These are phyloP conservation scores for Pelecanoides urinatrix DNA, from an alignment of 2,113 vertebrate genomes.

Conservation along the genomic window DNA sequence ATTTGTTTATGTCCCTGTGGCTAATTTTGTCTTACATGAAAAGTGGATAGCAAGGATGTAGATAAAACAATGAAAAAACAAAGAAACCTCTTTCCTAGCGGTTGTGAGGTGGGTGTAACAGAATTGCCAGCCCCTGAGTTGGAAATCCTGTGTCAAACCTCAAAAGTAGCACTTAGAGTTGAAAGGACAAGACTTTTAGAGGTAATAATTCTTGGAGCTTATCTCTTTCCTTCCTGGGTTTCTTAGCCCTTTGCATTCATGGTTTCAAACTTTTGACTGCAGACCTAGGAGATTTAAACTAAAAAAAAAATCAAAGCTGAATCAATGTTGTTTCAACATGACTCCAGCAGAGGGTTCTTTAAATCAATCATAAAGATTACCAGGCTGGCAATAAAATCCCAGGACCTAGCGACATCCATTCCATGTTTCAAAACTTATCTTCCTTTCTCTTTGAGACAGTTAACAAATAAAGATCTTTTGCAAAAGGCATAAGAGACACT, in stretches of 20 bases:
- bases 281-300: not conserved
- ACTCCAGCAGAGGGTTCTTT: not conserved
- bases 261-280: not conserved
- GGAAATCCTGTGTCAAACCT: not conserved
- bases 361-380: not conserved
- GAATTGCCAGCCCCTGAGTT: not conserved
- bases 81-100: not conserved
- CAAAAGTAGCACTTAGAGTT: not conserved
- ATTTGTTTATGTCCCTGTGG: not conserved
- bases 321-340: not conserved
- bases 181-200: not conserved
- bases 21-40: not conserved
- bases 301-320: not conserved
- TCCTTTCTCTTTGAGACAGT: not conserved
- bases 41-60: not conserved
- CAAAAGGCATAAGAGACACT: not conserved
- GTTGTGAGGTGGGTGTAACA: not conserved
- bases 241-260: not conserved
- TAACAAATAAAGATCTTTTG: constrained; percentile 12
- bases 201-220: not conserved
- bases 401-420: not conserved
- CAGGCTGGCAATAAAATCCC: not conserved
- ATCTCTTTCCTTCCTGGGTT: not conserved
- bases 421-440: not conserved
- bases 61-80: not conserved